phyloP scores from a whole-genome alignment of 2,113 vertebrate species.

The Notothenia coriiceps region DNA sequence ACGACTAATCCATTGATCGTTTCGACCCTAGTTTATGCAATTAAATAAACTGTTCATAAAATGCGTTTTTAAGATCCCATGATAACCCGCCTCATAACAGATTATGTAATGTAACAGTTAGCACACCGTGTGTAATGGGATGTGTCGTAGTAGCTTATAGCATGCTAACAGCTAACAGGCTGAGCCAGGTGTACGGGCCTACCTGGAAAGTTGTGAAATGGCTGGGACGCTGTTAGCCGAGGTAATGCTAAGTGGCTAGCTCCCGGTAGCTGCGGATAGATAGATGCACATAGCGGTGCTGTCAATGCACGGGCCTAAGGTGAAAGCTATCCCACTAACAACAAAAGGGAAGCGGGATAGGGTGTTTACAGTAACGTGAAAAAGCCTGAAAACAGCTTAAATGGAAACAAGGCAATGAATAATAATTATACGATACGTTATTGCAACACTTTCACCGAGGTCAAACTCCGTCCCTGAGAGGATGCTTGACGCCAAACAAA shows the following conservation, averaged over 20 bases:
- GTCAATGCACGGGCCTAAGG: constrained; percentile 65
- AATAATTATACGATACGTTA: accelerated
- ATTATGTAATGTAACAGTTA: constrained; percentile 54
- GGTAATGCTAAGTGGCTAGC: constrained; percentile 58
- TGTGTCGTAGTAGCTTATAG: constrained; percentile 44
- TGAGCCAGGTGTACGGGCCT: constrained; percentile 67
- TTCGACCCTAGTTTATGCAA: neutral
- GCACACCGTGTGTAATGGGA: neutral
- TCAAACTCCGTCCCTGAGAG: constrained; percentile 7
- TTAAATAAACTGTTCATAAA: neutral
- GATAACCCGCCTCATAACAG: constrained; percentile 15
- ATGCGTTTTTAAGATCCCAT: neutral
- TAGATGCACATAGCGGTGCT: constrained; percentile 22
- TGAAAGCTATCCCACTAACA: constrained; percentile 63
- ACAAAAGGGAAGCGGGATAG: constrained; percentile 61
- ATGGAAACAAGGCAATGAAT: accelerated
- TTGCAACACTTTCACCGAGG: neutral
- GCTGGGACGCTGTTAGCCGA: constrained; percentile 46
- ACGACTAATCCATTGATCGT: too few relatives aligned
- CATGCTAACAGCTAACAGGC: constrained; percentile 55
- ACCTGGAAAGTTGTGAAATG: constrained; percentile 51
- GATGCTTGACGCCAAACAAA: constrained; percentile 68
- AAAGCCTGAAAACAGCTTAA: neutral
- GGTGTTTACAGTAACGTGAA: neutral
- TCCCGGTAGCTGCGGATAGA: neutral